These are phyloP conservation scores for Oreohelix idahoensis DNA, from an alignment of 1,140 invertebrate genomes.

Conservation along the genomic window DNA sequence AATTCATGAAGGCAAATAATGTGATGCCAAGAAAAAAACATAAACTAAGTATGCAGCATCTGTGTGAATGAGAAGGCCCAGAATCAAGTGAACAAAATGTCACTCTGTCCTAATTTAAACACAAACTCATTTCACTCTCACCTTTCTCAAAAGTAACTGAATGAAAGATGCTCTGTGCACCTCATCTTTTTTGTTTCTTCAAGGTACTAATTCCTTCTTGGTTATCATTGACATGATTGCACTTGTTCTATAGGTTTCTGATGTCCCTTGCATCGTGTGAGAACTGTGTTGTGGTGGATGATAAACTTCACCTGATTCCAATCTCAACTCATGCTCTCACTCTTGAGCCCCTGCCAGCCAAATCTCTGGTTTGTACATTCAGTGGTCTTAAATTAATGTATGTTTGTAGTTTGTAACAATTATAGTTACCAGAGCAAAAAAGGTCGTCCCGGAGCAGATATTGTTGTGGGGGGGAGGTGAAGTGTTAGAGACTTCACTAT, in stretches of 20 bases:
- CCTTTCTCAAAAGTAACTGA: too few species aligned
- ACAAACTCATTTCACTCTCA: too few species aligned
- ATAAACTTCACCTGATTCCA: constrained; percentile 92
- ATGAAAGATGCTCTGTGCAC: too few species aligned
- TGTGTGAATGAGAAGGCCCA: too few species aligned
- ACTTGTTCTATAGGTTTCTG: constrained; percentile 80
- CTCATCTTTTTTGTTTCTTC: neutral
- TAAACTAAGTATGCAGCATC: neutral
- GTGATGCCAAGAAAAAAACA: too few species aligned
- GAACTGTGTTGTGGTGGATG: constrained; percentile 91
- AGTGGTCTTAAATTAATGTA: constrained; percentile 1
- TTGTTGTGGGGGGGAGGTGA: too few species aligned
- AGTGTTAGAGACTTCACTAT: too few species aligned
- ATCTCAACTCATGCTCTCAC: constrained; percentile 90
- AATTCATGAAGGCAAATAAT: too few species aligned
- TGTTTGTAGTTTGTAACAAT: neutral
- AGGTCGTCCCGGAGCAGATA: too few species aligned
- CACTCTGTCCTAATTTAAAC: too few species aligned
- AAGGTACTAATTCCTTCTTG: neutral
- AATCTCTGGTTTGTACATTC: constrained; percentile 66
- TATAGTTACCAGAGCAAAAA: too few species aligned
- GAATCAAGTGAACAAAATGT: too few species aligned
- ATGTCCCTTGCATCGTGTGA: constrained; percentile 90
- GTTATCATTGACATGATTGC: neutral
- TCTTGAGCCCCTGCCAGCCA: constrained; percentile 81